Conservation (phyloP, 2,888 invertebrate species). For the Clostera curtula region DNA sequence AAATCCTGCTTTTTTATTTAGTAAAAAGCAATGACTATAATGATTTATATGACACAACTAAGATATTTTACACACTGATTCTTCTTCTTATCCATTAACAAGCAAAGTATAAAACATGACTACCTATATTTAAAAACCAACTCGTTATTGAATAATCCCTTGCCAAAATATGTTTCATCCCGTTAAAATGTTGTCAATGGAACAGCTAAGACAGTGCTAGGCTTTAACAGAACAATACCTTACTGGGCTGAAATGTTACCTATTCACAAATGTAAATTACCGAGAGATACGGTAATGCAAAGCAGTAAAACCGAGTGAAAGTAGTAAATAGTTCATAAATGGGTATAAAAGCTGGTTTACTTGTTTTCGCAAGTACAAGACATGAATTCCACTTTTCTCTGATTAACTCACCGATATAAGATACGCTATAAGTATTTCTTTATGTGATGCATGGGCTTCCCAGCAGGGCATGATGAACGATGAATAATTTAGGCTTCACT, state of each 20-base stretch:
- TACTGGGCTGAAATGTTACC: conserved; percentile 7
- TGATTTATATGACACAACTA: too few relatives aligned
- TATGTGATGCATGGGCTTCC: too few relatives aligned
- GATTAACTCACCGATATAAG: conserved; percentile 53
- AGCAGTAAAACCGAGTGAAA: conserved; percentile 30
- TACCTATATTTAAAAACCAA: too few relatives aligned
- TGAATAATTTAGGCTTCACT: too few relatives aligned
- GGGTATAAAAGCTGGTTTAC: conserved; percentile 31
- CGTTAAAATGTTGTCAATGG: conserved; percentile 7
- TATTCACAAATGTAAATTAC: conserved; percentile 9
- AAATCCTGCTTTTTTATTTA: too few relatives aligned
- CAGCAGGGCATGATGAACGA: too few relatives aligned
- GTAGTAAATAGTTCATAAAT: conserved; percentile 38
- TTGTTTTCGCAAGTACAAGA: conserved; percentile 26
- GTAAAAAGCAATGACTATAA: too few relatives aligned
- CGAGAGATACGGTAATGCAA: conserved; percentile 4
- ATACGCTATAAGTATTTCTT: conserved; percentile 35
- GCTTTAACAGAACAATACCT: conserved; percentile 8
- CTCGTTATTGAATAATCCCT: too few relatives aligned
- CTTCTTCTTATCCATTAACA: too few relatives aligned
- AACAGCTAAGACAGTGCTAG: conserved; percentile 8
- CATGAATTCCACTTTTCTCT: conserved; percentile 31
- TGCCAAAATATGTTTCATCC: not conserved
- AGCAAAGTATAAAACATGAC: too few relatives aligned
- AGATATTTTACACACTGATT: too few relatives aligned